Evolutionary conservation across 2,888 invertebrate species (phyloP).

Genomic region (Druceiella hillmani): DNA sequence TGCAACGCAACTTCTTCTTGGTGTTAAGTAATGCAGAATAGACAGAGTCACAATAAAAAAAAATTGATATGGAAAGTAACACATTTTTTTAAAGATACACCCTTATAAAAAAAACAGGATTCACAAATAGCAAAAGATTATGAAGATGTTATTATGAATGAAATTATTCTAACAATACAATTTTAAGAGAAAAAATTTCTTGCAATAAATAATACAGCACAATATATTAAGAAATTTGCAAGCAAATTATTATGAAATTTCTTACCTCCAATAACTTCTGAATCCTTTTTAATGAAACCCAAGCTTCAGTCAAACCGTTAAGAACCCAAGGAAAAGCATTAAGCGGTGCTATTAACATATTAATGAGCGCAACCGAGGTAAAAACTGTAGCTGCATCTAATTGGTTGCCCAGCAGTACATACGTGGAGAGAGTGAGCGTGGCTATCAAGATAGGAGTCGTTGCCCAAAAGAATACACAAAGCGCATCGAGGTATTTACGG

Average conservation of each 20-base stretch:
- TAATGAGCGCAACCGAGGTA: constrained; percentile 89
- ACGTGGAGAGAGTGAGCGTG: constrained; percentile 75
- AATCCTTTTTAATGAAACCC: constrained; percentile 88
- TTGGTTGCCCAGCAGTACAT: constrained; percentile 68
- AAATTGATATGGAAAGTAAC: too few species aligned
- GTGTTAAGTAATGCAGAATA: too few species aligned
- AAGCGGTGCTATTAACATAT: constrained; percentile 92
- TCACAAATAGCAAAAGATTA: too few species aligned
- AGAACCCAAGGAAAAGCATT: constrained; percentile 99
- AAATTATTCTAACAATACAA: too few species aligned
- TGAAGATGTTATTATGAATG: too few species aligned
- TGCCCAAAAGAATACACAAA: constrained; percentile 99
- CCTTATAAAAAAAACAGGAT: too few species aligned
- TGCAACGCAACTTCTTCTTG: too few species aligned
- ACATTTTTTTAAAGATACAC: too few species aligned
- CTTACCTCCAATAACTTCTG: constrained; percentile 74
- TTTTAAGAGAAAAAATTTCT: too few species aligned
- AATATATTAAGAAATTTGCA: constrained; percentile 34
- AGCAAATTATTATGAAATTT: constrained; percentile 24
- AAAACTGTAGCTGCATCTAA: constrained; percentile 89
- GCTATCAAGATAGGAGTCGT: constrained; percentile 91
- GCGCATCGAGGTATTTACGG: constrained; percentile 92
- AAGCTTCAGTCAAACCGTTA: constrained; percentile 93
- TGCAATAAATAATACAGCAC: constrained; percentile 30
- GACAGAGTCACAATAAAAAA: too few species aligned